Percentiles rank a stretch among this genome's conserved stretches.
Evolutionary conservation across 2,888 invertebrate species (phyloP).

Genomic region (Nomada lathburiana): DNA sequence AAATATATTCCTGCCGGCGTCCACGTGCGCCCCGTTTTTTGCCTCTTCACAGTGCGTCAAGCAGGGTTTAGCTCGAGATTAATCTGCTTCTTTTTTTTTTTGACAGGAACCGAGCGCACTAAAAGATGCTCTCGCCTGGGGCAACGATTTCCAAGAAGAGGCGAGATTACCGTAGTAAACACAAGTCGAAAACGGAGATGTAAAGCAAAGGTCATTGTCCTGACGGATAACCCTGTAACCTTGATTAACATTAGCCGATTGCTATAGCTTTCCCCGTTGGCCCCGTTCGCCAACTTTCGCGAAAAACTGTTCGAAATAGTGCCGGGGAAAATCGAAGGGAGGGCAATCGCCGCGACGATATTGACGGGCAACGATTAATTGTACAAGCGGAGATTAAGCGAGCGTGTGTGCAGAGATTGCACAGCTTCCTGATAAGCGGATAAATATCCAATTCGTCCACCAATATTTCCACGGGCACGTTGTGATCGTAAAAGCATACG

Average conservation of each 20-base stretch:
- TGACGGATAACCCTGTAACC: constrained; percentile 16
- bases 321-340: no score
- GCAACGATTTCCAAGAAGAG: constrained; percentile 22
- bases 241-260: background rate
- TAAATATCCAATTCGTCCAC: background rate
- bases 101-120: background rate
- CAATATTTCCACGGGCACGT: no score
- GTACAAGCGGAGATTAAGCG: no score
- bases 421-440: background rate
- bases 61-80: constrained; percentile 6
- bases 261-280: constrained; percentile 1
- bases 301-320: no score
- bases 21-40: background rate
- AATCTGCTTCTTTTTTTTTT: background rate
- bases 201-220: constrained; percentile 26
- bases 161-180: constrained; percentile 14
- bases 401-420: no score
- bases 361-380: no score
- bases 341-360: no score
- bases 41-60: background rate
- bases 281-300: no score
- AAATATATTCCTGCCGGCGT: background rate
- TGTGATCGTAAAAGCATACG: no score
- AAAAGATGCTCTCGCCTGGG: background rate
- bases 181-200: background rate